Evolutionary conservation across 2,888 invertebrate species (phyloP), one percentile per base, ranked within the genome.

Genomic region (Leptinotarsa tumamoca): DNA sequence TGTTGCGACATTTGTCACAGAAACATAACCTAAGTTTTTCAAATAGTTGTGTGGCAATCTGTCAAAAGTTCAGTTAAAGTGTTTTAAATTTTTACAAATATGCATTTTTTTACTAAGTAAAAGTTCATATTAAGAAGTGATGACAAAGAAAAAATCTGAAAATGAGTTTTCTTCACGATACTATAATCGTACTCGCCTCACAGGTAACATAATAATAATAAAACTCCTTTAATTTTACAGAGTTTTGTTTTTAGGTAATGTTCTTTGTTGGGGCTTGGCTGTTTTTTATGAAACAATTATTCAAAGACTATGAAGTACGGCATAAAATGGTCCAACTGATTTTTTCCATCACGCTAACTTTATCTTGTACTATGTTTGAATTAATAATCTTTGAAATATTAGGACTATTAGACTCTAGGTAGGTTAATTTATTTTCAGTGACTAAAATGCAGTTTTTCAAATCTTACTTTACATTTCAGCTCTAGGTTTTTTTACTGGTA

Each of bases 311-410:
- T 90, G 99, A 99, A 90, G 97, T 98, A 5, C 96, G 98, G 84
- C 97, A 99, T 87, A 92, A 95, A 77, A 90, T 97, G 76, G 98
- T 99, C 2, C 97, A 99, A 88, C 90, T 99, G 4, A 96, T 98
- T 86, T 99, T 99, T 88, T 98, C 99, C 0, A 92, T 95, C 43
- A 99, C 98, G 52, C 97, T 99, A 87, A 95, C 99, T 0, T 90
- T 99, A 18, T 99, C 99, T 33, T 98, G 99, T 86, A 97, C 98
- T 3, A 98, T 99, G 97, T 99, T 99, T 89, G 99, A 99, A 88
- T 90, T 99, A 75, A 99, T 99, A 78, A 99, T 99, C 87, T 99
- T 99, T 90, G 99, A 99, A 91, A 99, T 99, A 82, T 91, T 98
- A 76, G 98, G 96, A 50, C 93, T 98, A 80, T 90, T 99, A 79